Evolutionary conservation across 2,888 invertebrate species (phyloP).

Genomic region (Resseliella maxima): DNA sequence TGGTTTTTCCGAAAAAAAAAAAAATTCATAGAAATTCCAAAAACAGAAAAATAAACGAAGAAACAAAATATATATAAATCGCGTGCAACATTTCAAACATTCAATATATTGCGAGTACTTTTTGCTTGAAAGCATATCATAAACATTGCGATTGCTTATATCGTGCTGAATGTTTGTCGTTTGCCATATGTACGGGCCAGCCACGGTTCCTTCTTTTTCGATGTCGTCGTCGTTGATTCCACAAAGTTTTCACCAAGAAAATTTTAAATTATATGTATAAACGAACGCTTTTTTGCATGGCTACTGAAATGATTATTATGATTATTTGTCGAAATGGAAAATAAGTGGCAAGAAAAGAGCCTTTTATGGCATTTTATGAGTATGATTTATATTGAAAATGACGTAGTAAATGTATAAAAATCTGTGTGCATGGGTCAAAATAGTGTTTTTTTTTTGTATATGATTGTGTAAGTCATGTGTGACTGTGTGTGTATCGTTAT

Average conservation of each 20-base stretch:
- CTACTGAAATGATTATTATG: slow-evolving; percentile 47
- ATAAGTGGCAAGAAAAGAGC: slow-evolving; percentile 23
- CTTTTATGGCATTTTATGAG: slow-evolving; percentile 43
- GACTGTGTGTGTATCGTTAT: neutral
- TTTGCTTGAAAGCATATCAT: neutral
- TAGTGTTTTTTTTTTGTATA: neutral
- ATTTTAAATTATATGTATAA: slow-evolving; percentile 45
- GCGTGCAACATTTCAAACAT: slow-evolving; percentile 5
- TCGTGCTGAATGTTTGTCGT: neutral
- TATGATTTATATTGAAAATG: slow-evolving; percentile 51
- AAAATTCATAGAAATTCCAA: neutral
- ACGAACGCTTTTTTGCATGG: slow-evolving; percentile 31
- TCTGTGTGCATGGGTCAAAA: neutral
- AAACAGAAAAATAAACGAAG: too few relatives aligned
- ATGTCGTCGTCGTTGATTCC: neutral
- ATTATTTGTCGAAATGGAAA: slow-evolving; percentile 40
- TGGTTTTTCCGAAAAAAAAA: neutral
- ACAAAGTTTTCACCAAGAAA: neutral
- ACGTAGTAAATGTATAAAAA: slow-evolving; percentile 14
- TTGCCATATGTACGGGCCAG: neutral
- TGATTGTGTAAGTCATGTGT: too few relatives aligned
- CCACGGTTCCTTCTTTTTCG: neutral
- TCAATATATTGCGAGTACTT: neutral
- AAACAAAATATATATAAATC: neutral
- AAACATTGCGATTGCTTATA: slow-evolving; percentile 3